phyloP scores from a whole-genome alignment of 2,888 invertebrate species.

The Ennomos fuscantarius region DNA sequence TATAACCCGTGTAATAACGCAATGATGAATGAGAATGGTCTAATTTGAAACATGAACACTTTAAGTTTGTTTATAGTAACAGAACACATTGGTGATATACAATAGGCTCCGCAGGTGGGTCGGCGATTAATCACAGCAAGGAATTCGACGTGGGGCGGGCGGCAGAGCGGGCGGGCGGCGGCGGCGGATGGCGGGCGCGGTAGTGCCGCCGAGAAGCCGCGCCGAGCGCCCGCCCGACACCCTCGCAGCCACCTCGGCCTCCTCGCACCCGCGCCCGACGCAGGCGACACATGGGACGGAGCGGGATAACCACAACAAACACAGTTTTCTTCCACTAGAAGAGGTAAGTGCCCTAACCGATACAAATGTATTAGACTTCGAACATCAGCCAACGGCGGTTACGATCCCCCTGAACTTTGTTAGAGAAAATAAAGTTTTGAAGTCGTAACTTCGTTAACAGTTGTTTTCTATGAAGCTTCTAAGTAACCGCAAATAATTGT shows the following conservation, averaged over 20 bases:
- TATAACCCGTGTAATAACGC: neutral
- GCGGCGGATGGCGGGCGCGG: constrained; percentile 63
- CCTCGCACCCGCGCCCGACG: constrained; percentile 37
- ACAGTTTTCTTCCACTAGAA: constrained; percentile 26
- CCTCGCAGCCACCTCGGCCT: constrained; percentile 47
- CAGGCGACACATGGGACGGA: constrained; percentile 37
- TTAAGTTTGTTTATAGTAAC: constrained; percentile 59
- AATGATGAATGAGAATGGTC: constrained; percentile 25
- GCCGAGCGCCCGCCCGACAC: constrained; percentile 70
- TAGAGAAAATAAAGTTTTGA: constrained; percentile 32
- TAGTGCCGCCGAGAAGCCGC: constrained; percentile 74
- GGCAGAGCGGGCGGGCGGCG: constrained; percentile 53
- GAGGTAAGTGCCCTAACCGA: constrained; percentile 35
- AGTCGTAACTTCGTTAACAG: constrained; percentile 23
- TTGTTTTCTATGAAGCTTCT: constrained; percentile 19
- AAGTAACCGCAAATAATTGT: constrained; percentile 31
- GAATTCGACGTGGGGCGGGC: constrained; percentile 60
- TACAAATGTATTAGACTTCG: constrained; percentile 16
- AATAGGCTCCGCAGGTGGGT: constrained; percentile 83
- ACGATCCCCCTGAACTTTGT: constrained; percentile 19
- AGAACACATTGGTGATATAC: constrained; percentile 65
- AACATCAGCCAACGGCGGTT: constrained; percentile 9
- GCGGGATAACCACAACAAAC: constrained; percentile 42
- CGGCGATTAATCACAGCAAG: constrained; percentile 78
- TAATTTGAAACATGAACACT: constrained; percentile 25